A percentile compares a stretch with the other conserved stretches of the same genome.
Evolutionary conservation across 2,888 invertebrate species (phyloP).

Genomic region (Syritta pipiens): DNA sequence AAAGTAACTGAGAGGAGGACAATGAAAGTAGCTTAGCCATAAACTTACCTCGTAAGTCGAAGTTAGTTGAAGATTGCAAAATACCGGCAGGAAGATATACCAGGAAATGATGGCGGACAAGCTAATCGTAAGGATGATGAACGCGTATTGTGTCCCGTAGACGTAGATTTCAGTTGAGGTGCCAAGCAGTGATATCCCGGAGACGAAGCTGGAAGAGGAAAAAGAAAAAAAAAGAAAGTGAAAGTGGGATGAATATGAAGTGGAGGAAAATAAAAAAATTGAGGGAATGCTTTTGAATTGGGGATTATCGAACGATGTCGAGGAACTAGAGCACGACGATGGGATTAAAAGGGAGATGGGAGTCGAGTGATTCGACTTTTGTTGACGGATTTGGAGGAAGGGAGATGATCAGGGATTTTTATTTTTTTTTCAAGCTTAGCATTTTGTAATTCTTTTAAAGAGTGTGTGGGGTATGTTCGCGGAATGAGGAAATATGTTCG

Average conservation of each 20-base stretch:
- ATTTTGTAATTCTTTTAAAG: too few species aligned
- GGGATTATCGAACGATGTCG: background rate
- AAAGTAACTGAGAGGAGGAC: background rate
- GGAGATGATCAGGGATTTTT: too few species aligned
- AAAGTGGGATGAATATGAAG: background rate
- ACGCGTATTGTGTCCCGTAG: slow-evolving; percentile 87
- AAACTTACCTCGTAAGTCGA: slow-evolving; percentile 86
- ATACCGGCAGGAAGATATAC: slow-evolving; percentile 84
- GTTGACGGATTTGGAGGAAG: too few species aligned
- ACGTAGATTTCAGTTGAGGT: slow-evolving; percentile 89
- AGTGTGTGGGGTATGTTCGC: too few species aligned
- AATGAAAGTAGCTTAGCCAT: slow-evolving; percentile 27
- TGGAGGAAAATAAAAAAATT: background rate
- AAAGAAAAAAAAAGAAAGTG: slow-evolving; percentile 6
- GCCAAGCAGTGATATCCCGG: slow-evolving; percentile 87
- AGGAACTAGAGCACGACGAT: too few species aligned
- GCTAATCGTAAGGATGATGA: slow-evolving; percentile 79
- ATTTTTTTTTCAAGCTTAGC: too few species aligned
- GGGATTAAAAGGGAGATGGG: background rate
- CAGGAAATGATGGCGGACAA: slow-evolving; percentile 81
- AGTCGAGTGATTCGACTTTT: too few species aligned
- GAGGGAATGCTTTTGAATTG: background rate
- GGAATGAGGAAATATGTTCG: too few species aligned
- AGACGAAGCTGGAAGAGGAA: slow-evolving; percentile 82
- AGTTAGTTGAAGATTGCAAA: slow-evolving; percentile 85